A percentile compares a stretch with the other conserved stretches of the same genome.
These are phyloP conservation scores for Vidua chalybeata DNA, from an alignment of 2,113 vertebrate genomes.

Conservation along the genomic window DNA sequence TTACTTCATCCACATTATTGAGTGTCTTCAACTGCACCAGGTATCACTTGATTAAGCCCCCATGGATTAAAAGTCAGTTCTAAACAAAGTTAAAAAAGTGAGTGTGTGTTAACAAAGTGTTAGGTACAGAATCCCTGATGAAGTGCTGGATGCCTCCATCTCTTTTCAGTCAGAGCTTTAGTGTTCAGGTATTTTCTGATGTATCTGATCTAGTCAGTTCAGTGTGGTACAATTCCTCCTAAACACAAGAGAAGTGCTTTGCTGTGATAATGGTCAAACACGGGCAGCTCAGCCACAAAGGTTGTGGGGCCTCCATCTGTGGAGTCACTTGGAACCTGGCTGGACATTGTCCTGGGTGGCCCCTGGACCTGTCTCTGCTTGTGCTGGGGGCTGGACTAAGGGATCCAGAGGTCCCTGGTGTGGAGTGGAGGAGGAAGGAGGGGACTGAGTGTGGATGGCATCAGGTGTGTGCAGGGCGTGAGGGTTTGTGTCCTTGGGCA, in stretches of 20 bases:
- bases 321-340: background rate
- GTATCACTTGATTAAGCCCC: constrained; percentile 24
- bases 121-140: background rate
- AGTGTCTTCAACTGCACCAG: background rate
- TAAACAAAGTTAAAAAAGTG: background rate
- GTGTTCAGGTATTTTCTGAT: background rate
- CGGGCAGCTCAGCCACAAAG: background rate
- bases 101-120: background rate
- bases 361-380: background rate
- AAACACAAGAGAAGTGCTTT: background rate
- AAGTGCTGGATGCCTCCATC: background rate
- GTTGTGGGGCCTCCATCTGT: background rate
- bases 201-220: background rate
- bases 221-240: background rate
- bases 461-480: background rate
- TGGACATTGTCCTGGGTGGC: background rate
- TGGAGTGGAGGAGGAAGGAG: background rate
- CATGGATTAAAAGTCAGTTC: background rate
- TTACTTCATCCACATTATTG: background rate
- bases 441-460: background rate
- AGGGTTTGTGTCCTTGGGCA: background rate
- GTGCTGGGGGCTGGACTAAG: background rate
- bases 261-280: background rate
- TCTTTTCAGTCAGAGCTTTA: background rate
- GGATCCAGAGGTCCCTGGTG: background rate